These are phyloP conservation scores for Trachelus iudaicus DNA, from an alignment of 2,888 invertebrate species.

Conservation along the genomic window DNA sequence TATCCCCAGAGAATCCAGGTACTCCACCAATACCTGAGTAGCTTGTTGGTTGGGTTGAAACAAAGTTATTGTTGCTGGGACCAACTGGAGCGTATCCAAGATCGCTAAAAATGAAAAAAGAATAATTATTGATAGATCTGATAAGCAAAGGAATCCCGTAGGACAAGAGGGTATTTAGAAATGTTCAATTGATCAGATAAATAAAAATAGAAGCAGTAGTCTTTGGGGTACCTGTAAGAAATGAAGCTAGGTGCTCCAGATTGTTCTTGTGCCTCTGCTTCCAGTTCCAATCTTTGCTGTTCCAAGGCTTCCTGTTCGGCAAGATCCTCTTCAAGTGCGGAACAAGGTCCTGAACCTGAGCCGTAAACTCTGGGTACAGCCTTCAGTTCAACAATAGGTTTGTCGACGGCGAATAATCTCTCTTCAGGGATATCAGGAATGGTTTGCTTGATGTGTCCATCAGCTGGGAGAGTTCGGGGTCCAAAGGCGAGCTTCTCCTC, in stretches of 20 bases:
- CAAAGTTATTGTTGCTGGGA: constrained; percentile 17
- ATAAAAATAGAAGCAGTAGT: neutral
- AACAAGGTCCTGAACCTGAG: neutral
- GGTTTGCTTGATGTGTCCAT: constrained; percentile 44
- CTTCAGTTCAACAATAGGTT: constrained; percentile 68
- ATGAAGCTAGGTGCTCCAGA: constrained; percentile 22
- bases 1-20: neutral
- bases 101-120: constrained; percentile 30
- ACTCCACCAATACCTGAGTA: neutral
- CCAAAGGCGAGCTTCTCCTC: constrained; percentile 70
- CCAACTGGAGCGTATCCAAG: constrained; percentile 42
- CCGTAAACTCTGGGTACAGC: constrained; percentile 17
- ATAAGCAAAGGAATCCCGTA: neutral
- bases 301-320: constrained; percentile 45
- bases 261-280: constrained; percentile 15
- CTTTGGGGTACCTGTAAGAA: constrained; percentile 36
- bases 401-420: constrained; percentile 67
- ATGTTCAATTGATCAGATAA: neutral
- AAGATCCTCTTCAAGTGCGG: constrained; percentile 30
- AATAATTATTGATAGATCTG: neutral
- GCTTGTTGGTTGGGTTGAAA: constrained; percentile 6
- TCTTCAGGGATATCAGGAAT: constrained; percentile 67
- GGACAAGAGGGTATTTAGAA: neutral
- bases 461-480: constrained; percentile 66
- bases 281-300: constrained; percentile 33